phyloP scores from a whole-genome alignment of 2,888 invertebrate species.

The Phyllotreta cruciferae region DNA sequence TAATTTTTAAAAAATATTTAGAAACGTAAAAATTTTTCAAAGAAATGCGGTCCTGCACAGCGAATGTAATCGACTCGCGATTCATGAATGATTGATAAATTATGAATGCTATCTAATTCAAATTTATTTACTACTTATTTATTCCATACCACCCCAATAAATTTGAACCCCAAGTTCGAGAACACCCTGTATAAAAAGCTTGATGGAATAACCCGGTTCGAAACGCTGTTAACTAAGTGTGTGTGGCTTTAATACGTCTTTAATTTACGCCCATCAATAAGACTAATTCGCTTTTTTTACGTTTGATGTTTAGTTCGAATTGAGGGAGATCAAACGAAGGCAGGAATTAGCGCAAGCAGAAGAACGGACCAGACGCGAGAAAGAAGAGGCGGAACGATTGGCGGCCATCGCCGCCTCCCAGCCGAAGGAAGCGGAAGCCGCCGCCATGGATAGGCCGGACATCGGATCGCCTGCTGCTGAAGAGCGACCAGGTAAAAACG shows the following conservation, averaged over 20 bases:
- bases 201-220: background rate
- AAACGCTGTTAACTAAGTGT: background rate
- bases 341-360: slow-evolving; percentile 73
- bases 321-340: slow-evolving; percentile 91
- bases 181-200: no score
- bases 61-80: no score
- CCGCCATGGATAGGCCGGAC: slow-evolving; percentile 57
- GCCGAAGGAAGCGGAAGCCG: slow-evolving; percentile 59
- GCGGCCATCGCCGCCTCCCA: slow-evolving; percentile 66
- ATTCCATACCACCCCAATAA: background rate
- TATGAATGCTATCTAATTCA: no score
- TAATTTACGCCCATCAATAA: no score
- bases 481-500: slow-evolving; percentile 64
- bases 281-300: no score
- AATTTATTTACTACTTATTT: no score
- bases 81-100: no score
- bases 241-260: no score
- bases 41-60: no score
- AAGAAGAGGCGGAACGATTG: slow-evolving; percentile 81
- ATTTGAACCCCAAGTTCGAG: background rate
- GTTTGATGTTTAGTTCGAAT: slow-evolving; percentile 92
- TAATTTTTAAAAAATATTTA: no score
- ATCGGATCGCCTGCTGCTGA: slow-evolving; percentile 61
- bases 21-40: no score
- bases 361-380: slow-evolving; percentile 70